Conservation (phyloP, 2,888 invertebrate species). For the Coecobrya sp. region DNA sequence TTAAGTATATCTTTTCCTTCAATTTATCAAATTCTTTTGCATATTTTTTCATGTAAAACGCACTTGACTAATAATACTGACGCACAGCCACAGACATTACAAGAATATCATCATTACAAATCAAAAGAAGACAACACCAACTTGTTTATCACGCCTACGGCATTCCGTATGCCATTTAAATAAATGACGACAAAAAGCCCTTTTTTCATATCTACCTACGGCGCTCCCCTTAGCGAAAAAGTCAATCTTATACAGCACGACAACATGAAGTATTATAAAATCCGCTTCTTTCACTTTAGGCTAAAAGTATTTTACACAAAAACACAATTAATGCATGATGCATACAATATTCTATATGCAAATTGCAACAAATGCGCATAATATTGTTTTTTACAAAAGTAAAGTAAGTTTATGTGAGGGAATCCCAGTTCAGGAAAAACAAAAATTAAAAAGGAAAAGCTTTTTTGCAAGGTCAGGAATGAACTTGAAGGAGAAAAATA, state of each 20-base stretch:
- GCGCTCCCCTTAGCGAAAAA: slow-evolving; percentile 39
- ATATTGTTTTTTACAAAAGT: not conserved
- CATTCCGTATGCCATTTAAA: slow-evolving; percentile 22
- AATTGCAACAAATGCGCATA: not conserved
- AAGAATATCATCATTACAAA: slow-evolving; percentile 53
- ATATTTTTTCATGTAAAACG: not conserved
- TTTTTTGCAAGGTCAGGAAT: slow-evolving; percentile 46
- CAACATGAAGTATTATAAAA: slow-evolving; percentile 45
- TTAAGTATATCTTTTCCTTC: not conserved
- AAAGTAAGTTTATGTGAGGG: not conserved
- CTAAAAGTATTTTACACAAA: not conserved
- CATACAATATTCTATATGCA: not conserved
- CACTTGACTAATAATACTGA: not conserved
- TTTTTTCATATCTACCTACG: slow-evolving; percentile 39
- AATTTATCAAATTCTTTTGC: slow-evolving; percentile 34
- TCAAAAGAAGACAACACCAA: slow-evolving; percentile 42
- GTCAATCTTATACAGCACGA: slow-evolving; percentile 27
- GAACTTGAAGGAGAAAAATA: not conserved
- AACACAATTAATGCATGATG: not conserved
- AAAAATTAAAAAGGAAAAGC: slow-evolving; percentile 30
- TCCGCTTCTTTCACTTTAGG: not conserved
- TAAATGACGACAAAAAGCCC: slow-evolving; percentile 24
- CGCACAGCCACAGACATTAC: not conserved
- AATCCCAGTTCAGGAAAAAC: not conserved
- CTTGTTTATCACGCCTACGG: slow-evolving; percentile 62